Conservation (phyloP, 2,797 vertebrate species). For the Xiphorhynchus erythropygius region DNA sequence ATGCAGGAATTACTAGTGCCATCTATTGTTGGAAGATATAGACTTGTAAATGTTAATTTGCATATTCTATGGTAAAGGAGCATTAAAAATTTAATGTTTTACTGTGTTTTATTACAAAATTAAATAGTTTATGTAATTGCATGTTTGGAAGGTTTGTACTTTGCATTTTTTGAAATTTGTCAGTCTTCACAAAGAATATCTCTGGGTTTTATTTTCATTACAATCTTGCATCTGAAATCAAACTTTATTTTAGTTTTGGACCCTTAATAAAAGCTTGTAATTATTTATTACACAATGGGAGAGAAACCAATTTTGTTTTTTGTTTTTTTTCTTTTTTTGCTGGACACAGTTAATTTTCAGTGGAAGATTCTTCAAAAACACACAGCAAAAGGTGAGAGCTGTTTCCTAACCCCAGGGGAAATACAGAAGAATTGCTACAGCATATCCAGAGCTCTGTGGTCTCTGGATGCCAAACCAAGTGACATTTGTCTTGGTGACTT, state of each 20-base stretch:
- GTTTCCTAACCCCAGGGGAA: neutral
- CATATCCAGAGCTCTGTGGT: neutral
- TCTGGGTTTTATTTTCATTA: neutral
- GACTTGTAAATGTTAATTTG: conserved; percentile 13
- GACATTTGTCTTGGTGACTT: neutral
- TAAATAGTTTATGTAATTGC: conserved; percentile 1
- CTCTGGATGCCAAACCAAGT: neutral
- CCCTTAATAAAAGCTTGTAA: neutral
- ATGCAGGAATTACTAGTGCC: conserved; percentile 68
- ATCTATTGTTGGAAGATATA: conserved; percentile 64
- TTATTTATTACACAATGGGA: neutral
- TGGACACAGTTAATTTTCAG: neutral
- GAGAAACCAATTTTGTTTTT: neutral
- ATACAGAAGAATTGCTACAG: neutral
- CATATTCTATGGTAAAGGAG: neutral
- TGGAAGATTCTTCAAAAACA: neutral
- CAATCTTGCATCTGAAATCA: neutral
- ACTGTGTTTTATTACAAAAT: conserved; percentile 21
- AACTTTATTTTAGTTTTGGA: neutral
- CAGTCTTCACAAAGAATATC: neutral
- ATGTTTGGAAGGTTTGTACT: neutral
- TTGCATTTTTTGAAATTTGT: neutral
- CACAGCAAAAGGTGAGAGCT: neutral
- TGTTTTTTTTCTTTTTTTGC: neutral
- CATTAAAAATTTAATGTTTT: conserved; percentile 34